Base-by-base conservation (phyloP, 2,888 invertebrate species). In the Microctonus hyperodae region DNA sequence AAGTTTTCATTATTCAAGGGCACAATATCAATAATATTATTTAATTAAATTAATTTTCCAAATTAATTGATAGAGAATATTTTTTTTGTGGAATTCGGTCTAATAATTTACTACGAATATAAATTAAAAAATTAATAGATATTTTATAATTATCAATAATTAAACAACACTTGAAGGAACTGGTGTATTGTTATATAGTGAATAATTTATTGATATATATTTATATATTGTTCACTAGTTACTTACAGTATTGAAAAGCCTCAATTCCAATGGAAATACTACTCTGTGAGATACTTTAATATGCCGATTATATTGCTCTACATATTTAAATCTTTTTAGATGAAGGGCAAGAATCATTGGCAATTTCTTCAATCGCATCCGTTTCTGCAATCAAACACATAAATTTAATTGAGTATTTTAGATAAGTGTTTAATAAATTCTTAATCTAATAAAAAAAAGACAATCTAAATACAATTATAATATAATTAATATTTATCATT, bases 281-380 rank as follows among this genome's bases (percentile, higher is more conserved):
- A 99, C 99, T 78, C 99, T 89, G 86, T 99, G 99, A 33, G 98
- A 98, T 70, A 99, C 95, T 86, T 99, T 99, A 74, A 98, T 98
- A 86, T 98, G 97, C 75, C 99, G 90, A 86, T 97, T 98, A 82
- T 97, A 95, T 85, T 98, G 97, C 82, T 99, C 99, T 90, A 98
- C 95, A 81, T 97, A 98, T 85, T 97, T 96, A 84, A 97, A 97
- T 74, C 99, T 88, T 86, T 99, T 99, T 73, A 99, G 88, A 85
- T 99, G 99, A 73, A 99, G 86, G 11, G 99, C 99, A 77, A 99
- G 87, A 77, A 99, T 97, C 87, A 97, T 94, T 10, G 99, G 99
- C 78, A 98, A 87, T 84, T 98, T 98, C 87, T 99, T 99, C 11
- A 99, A 96, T 70, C 98, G 88, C 97, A 99, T 99, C 70, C 98